Base-by-base conservation (phyloP, 2,113 vertebrate genomes). In the Melanotaenia duboulayi region DNA sequence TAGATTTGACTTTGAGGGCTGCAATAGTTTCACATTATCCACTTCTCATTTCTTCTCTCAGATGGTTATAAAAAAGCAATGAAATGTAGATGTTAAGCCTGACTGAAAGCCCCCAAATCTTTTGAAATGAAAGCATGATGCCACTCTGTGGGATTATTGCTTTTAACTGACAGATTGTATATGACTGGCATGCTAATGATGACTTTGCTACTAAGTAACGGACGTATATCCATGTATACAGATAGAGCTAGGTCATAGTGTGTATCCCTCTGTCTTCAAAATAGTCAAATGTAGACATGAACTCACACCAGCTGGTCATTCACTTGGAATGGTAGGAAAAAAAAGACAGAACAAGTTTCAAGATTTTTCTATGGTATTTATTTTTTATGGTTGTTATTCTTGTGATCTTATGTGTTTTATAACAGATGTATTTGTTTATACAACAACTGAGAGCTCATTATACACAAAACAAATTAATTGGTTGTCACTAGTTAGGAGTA, bases 1-100 rank as follows among this genome's bases (percentile, higher is more conserved):
- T 76, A 25, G 73, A 69, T 83, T 74, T 76, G 49, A 82, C 59
- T 61, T 62, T 77, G 56, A 59, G 52, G 3, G 20, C 52, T 58
- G 50, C 35, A 69, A 52, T 51, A 55, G 55, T 35, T 51, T 71
- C 48, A 76, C 46, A 75, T 65, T 40, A 74, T 70, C 19, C 0
- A 17, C 35, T 78, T 71, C 67, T 82, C 39, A 59, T 78, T 78
- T 60, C 46, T 63, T 28, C 42, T 63, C 32, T 73, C 40, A 61
- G 58, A 54, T 68, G 58, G 58, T 44, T 71, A 7, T 64, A 16
- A 71, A 57, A 70, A 62, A 81, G 35, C 39, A 78, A 56, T 66
- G 14, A 58, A 40, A 71, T 57, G 25, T 25, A 11, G 22, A 74
- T 65, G 17, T 49, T 7, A n/a, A 64, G 48, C 58, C 17, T 37